Evolutionary conservation across 2,113 vertebrate species (phyloP).

Genomic region (Muntiacus muntjak): DNA sequence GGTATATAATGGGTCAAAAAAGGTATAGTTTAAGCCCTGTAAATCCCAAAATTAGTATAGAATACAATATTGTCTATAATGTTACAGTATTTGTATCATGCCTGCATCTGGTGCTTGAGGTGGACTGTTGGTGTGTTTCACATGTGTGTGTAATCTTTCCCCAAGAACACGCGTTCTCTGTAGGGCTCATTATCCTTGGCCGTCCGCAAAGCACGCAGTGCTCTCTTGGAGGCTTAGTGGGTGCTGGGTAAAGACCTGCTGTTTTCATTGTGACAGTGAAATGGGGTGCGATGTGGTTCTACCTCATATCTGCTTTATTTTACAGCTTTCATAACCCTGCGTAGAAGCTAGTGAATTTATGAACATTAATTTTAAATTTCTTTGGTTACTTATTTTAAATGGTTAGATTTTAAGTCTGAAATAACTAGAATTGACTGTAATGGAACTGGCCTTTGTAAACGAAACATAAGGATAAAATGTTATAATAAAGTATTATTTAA

Average conservation of each 20-base stretch:
- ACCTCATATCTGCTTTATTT: not conserved
- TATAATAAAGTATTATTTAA: not conserved
- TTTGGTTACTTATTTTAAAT: conserved; percentile 36
- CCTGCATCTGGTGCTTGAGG: conserved; percentile 2
- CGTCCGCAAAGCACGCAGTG: not conserved
- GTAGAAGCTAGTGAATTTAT: not conserved
- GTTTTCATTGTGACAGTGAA: not conserved
- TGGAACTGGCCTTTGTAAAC: not conserved
- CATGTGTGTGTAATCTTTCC: not conserved
- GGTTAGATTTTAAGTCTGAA: conserved; percentile 29
- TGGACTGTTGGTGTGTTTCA: not conserved
- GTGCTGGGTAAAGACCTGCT: conserved; percentile 16
- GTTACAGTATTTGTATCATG: not conserved
- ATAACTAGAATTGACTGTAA: not conserved
- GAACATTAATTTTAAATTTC: conserved; percentile 27
- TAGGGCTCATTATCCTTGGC: conserved; percentile 8
- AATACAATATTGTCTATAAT: not conserved
- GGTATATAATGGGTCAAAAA: not conserved
- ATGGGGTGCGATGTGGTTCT: not conserved
- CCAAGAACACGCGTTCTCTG: not conserved
- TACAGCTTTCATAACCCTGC: not conserved
- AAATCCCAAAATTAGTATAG: conserved; percentile 21
- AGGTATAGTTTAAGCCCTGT: not conserved
- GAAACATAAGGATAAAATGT: not conserved
- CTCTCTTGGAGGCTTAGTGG: not conserved